Evolutionary conservation across 2,113 vertebrate species (phyloP), one percentile per base, ranked within the genome.

Genomic region (Cyprinodon brontotheroides): DNA sequence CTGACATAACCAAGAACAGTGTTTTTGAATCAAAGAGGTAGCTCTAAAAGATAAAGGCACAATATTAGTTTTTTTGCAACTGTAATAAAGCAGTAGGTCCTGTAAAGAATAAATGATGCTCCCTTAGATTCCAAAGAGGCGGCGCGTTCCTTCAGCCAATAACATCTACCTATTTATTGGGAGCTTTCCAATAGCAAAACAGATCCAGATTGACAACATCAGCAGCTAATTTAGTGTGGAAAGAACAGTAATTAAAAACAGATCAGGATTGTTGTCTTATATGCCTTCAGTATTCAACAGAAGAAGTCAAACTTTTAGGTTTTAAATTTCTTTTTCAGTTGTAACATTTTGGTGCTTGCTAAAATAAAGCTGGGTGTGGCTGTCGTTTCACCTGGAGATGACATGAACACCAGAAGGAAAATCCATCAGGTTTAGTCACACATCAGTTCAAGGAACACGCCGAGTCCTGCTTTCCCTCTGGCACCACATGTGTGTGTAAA

Each of bases 401-500:
- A 88, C 89, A 86, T 83, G 61, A 77, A 78, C 82, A 74, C 85
- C 65, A 67, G 67, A 75, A 76, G 74, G 80, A 82, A 92, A 90
- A 92, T 89, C 83, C 80, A 90, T 86, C 88, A 91, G 85, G 87
- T 88, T 92, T 87, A 90, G 84, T 86, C 85, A 86, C 81, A 81
- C 79, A 80, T 20, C 68, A 68, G 50, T 79, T 86, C 77, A 45
- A 78, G 41, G 75, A 89, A 88, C 92, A 90, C 47, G 90, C 85
- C 70, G 79, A 68, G 80, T 91, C 92, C 87, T 93, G 92, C 80
- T 81, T 71, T 75, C 38, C 39, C 47, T 70, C 72, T 77, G 36
- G 22, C 64, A 75, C 20, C 68, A 17, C 8, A 8, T 61, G 74
- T 65, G 74, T 66, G 65, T 80, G 75, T 73, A 39, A 64, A 74